Percentiles rank a stretch among this genome's conserved stretches.
Conservation (phyloP, 2,797 vertebrate species). For the Spheniscus humboldti region DNA sequence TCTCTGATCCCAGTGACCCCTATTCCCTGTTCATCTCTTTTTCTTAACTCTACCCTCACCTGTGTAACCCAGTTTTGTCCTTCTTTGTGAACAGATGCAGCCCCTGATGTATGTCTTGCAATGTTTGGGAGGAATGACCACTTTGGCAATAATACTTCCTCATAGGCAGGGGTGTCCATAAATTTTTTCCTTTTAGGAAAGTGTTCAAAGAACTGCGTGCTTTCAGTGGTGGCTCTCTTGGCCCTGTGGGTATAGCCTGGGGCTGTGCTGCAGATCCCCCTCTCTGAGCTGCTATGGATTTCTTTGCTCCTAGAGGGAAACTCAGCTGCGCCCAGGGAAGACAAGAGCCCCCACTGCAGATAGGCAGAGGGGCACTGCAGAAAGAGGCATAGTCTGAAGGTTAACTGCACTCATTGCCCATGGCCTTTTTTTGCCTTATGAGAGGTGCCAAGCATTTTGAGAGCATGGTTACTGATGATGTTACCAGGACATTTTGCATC, state of each 20-base stretch:
- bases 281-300: background rate
- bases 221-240: background rate
- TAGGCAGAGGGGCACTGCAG: background rate
- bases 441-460: background rate
- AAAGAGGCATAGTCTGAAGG: background rate
- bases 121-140: background rate
- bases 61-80: background rate
- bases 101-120: background rate
- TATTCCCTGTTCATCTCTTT: background rate
- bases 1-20: background rate
- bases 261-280: background rate
- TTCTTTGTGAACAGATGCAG: background rate
- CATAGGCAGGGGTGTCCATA: fast-evolving
- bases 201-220: background rate
- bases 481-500: background rate
- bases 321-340: background rate
- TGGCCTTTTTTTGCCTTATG: background rate
- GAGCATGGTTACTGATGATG: background rate
- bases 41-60: background rate
- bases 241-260: background rate
- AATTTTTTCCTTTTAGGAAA: background rate
- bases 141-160: background rate
- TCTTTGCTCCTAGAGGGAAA: background rate
- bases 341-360: background rate
- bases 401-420: background rate